phyloP scores from a whole-genome alignment of 2,888 invertebrate species.

The Drosophila rubida region DNA sequence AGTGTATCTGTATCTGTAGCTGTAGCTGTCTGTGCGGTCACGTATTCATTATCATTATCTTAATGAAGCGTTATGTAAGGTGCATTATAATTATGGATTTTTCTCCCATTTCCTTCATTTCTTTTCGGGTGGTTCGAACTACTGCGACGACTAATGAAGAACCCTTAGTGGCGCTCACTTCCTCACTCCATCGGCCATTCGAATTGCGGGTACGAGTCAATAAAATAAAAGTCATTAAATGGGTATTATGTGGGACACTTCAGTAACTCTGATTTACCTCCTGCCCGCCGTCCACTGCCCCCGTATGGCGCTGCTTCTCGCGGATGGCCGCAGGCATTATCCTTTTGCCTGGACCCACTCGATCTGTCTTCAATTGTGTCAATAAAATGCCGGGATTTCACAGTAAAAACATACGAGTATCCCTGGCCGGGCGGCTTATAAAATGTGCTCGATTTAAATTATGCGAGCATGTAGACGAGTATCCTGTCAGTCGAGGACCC shows the following conservation, averaged over 20 bases:
- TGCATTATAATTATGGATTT: conserved; percentile 81
- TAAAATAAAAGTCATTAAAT: conserved; percentile 65
- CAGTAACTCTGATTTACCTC: conserved; percentile 24
- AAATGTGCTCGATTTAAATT: conserved; percentile 48
- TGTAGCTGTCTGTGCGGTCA: conserved; percentile 64
- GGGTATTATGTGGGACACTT: conserved; percentile 35
- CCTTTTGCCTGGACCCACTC: not conserved
- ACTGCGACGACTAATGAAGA: conserved; percentile 60
- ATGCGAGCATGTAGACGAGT: conserved; percentile 32
- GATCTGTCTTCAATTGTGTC: conserved; percentile 44
- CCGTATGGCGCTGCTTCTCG: not conserved
- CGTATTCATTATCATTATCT: conserved; percentile 82
- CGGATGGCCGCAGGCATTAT: not conserved
- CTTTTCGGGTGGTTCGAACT: conserved; percentile 17
- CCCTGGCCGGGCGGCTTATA: conserved; percentile 18
- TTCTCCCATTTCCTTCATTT: conserved; percentile 16
- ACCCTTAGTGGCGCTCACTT: conserved; percentile 10
- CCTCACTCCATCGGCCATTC: not conserved
- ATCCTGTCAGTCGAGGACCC: conserved; percentile 21
- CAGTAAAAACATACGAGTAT: conserved; percentile 3
- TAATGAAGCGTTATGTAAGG: conserved; percentile 82
- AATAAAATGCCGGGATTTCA: conserved; percentile 37
- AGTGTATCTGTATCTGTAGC: conserved; percentile 34
- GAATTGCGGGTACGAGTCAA: conserved; percentile 52
- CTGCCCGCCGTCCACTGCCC: not conserved